These are phyloP conservation scores for Paraescarpia echinospica DNA, from an alignment of 1,140 invertebrate species.

Conservation along the genomic window DNA sequence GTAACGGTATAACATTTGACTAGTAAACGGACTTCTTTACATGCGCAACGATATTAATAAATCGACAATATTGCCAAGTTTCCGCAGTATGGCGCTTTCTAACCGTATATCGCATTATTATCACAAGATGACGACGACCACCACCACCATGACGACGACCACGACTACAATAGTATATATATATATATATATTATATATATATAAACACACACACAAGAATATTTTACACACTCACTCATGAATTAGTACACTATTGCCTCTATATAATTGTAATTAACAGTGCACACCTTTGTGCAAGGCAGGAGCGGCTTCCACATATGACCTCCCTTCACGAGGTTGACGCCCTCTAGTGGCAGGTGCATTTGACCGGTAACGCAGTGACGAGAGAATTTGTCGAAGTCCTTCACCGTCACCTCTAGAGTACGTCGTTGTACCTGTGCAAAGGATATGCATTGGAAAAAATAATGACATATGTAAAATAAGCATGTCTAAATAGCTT, in stretches of 20 bases:
- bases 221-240: too few relatives aligned
- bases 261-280: not conserved
- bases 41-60: not conserved
- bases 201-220: too few relatives aligned
- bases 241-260: not conserved
- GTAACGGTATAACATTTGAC: not conserved
- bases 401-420: conserved; percentile 56
- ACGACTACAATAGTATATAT: too few relatives aligned
- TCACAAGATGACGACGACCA: not conserved
- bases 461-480: too few relatives aligned
- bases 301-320: conserved; percentile 59
- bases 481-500: too few relatives aligned
- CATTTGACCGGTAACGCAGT: conserved; percentile 53
- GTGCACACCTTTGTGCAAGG: conserved; percentile 34
- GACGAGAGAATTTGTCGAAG: conserved; percentile 56
- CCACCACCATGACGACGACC: not conserved
- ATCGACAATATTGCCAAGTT: not conserved
- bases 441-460: not conserved
- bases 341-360: conserved; percentile 47
- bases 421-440: conserved; percentile 33
- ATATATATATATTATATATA: too few relatives aligned
- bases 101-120: not conserved
- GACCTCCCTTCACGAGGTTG: conserved; percentile 58
- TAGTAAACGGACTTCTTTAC: not conserved
- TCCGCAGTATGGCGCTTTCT: too few relatives aligned